Evolutionary conservation across 2,888 invertebrate species (phyloP), one percentile per base, ranked within the genome.

Genomic region (Prionchulus punctatus): DNA sequence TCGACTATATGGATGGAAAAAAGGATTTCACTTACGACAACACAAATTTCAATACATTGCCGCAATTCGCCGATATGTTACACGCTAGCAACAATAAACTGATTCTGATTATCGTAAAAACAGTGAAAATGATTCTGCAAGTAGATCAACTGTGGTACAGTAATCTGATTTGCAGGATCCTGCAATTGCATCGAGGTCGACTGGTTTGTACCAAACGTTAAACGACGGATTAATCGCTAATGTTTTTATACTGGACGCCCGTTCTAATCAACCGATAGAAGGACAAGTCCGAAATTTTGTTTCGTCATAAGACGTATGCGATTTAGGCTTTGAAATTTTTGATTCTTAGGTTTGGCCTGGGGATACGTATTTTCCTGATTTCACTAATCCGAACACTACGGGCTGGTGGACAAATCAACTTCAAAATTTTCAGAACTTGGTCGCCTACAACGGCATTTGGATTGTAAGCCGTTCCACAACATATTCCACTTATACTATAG

Each of bases 11-110:
- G 85, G 75, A 79, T 26, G 75, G 79, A 45, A 77, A 77, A 52
- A 84, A 84, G 68, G 84, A 84, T 68, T 86, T 86, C 66, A 84
- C 85, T 0, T 81, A 81, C 64, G 80, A 84, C 66, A 71, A 73
- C n/a, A 69, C 70, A 0, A 78, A 77, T 31, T 86, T 77, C 69
- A 76, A 75, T 48, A 81, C 78, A 1, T 71, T 86, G 43, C 81
- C 83, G 0, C 71, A 45, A n/a, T 45, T 45, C 12, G 45, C 45
- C 45, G 7, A 12, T 12, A 7, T n/a, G 4, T 23, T 45, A 4
- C 7, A 36, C 12, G 36, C 36, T 36, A 36, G 36, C 7, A 36
- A 36, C 18, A 12, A 23, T n/a, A 45, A 36, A 65, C 85, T 84
- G 64, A 78, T 86, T 54, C 79, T 83, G 1, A 72, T 86, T 25